Percentiles rank a stretch among this genome's conserved stretches.
Conservation (phyloP, 1,140 invertebrate species). For the Pseudomyrmex gracilis region DNA sequence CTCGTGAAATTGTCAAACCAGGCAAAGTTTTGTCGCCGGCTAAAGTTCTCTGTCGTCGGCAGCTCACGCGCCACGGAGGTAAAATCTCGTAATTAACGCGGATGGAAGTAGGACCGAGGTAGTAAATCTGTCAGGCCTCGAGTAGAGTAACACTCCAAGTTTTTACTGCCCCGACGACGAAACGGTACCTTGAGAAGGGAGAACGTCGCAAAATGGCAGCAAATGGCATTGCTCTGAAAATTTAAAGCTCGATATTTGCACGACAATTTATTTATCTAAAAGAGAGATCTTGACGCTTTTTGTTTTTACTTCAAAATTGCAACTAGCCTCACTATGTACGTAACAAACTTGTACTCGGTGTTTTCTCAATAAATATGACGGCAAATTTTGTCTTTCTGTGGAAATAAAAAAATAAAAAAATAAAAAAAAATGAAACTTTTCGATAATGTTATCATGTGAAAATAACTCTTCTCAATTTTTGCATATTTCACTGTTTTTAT, state of each 20-base stretch:
- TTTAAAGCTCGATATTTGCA: slow-evolving; percentile 15
- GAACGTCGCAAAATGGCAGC: slow-evolving; percentile 1
- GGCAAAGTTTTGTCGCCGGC: slow-evolving; percentile 71
- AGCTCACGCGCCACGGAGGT: slow-evolving; percentile 53
- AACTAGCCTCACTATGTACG: no score
- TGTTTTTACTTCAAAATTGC: not conserved
- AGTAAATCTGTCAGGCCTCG: slow-evolving; percentile 74
- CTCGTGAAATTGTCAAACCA: slow-evolving; percentile 46
- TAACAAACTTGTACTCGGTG: not conserved
- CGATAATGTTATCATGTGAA: not conserved
- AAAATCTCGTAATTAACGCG: slow-evolving; percentile 77
- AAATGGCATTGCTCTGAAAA: slow-evolving; percentile 17
- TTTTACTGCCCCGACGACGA: slow-evolving; percentile 68
- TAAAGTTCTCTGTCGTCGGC: slow-evolving; percentile 55
- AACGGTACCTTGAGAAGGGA: slow-evolving; percentile 45
- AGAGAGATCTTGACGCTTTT: not conserved
- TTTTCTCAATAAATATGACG: not conserved
- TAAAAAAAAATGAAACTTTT: no score
- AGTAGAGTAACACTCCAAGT: slow-evolving; percentile 70
- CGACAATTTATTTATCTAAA: not conserved
- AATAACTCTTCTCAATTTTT: not conserved
- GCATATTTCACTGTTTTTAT: not conserved
- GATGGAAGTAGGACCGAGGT: slow-evolving; percentile 71
- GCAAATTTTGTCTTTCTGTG: not conserved
- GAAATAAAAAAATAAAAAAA: no score